Conservation (phyloP, 2,113 vertebrate genomes). For the Petrocephalus zakoni region DNA sequence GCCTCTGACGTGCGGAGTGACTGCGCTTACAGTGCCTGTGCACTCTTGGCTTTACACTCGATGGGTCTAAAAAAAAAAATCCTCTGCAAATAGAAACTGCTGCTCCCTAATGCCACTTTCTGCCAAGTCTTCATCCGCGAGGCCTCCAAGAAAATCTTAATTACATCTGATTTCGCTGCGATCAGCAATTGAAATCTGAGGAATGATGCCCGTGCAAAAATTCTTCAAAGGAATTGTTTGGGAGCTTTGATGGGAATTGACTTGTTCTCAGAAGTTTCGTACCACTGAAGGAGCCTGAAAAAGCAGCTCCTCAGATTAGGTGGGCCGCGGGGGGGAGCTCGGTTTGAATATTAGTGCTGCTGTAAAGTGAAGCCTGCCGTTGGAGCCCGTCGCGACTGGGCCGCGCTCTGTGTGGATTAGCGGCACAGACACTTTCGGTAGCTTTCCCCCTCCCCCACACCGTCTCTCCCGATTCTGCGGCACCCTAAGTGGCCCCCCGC, state of each 20-base stretch:
- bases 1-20: conserved; percentile 61
- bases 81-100: not conserved
- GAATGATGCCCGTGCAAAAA: not conserved
- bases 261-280: conserved; percentile 5
- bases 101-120: not conserved
- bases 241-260: not conserved
- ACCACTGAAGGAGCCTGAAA: not conserved
- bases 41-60: not conserved
- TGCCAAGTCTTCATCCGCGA: not conserved
- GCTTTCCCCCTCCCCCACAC: conserved; percentile 32
- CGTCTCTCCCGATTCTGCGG: conserved; percentile 52
- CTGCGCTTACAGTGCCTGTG: not conserved
- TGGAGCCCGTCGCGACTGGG: not conserved
- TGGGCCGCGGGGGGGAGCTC: not conserved
- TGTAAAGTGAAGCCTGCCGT: not conserved
- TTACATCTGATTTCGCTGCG: conserved; percentile 4
- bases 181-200: not conserved
- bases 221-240: not conserved
- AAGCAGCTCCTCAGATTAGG: not conserved
- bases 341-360: not conserved
- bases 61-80: not conserved
- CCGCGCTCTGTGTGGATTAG: not conserved
- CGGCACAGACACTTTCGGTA: conserved; percentile 20
- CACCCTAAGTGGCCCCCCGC: conserved; percentile 63
- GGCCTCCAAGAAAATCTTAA: not conserved